Conservation (phyloP, 1,140 invertebrate species). For the Drosophila truncata region DNA sequence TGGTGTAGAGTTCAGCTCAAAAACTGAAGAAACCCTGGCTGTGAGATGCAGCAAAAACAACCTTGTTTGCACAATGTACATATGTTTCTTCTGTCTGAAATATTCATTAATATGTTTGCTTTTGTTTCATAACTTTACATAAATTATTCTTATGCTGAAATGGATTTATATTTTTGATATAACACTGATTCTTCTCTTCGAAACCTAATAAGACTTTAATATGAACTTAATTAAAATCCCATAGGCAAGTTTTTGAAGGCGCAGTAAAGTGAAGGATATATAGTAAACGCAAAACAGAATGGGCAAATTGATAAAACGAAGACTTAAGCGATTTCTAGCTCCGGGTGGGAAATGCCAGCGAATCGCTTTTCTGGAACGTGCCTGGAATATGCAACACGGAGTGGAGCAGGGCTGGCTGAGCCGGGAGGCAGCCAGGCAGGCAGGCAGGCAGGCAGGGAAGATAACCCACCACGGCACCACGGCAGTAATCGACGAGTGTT, state of each 20-base stretch:
- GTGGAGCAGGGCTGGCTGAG: not conserved
- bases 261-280: not conserved
- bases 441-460: not conserved
- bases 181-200: too few species aligned
- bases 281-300: conserved; percentile 33
- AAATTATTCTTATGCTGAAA: not conserved
- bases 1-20: not conserved
- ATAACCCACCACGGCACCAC: conserved; percentile 31
- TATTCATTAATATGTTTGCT: not conserved
- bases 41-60: not conserved
- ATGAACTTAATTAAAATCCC: conserved; percentile 32
- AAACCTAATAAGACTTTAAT: not conserved
- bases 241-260: conserved; percentile 7
- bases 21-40: not conserved
- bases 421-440: not conserved
- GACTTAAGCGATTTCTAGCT: conserved; percentile 56
- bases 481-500: conserved; percentile 23
- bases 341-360: conserved; percentile 45
- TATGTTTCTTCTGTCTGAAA: not conserved
- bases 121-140: not conserved
- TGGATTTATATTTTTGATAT: not conserved
- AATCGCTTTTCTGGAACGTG: conserved; percentile 67
- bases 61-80: not conserved
- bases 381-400: conserved; percentile 43
- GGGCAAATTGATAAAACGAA: conserved; percentile 54